phyloP scores from a whole-genome alignment of 2,888 invertebrate genomes.

The Scaptomyza caliginosa region DNA sequence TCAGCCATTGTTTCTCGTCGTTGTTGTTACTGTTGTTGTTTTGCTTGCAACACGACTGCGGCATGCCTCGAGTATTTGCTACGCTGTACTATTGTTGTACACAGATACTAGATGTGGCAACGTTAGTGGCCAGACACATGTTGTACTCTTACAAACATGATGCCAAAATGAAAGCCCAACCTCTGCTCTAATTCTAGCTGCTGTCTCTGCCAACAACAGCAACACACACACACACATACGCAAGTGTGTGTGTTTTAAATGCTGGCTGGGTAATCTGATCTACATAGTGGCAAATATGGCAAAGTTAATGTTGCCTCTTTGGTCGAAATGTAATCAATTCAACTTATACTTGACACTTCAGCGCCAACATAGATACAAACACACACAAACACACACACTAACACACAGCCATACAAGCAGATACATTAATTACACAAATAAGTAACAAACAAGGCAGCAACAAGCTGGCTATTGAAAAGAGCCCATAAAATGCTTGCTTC shows the following conservation, averaged over 20 bases:
- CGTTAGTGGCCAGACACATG: slow-evolving; percentile 22
- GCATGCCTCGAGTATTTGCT: slow-evolving; percentile 17
- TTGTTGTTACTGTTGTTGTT: too few relatives aligned
- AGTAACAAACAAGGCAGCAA: slow-evolving; percentile 40
- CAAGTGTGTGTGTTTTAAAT: slow-evolving; percentile 19
- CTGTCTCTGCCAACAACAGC: not conserved
- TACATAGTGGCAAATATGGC: slow-evolving; percentile 63
- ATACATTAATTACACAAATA: slow-evolving; percentile 58
- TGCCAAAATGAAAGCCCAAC: slow-evolving; percentile 4
- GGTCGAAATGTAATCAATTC: slow-evolving; percentile 66
- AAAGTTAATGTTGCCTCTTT: slow-evolving; percentile 54
- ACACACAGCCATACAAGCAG: too few relatives aligned
- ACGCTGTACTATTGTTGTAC: not conserved
- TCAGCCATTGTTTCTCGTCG: slow-evolving; percentile 56
- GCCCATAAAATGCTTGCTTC: slow-evolving; percentile 52
- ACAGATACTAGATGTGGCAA: slow-evolving; percentile 6
- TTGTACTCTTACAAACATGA: slow-evolving; percentile 15
- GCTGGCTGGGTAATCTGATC: slow-evolving; percentile 57
- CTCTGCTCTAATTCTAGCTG: too few relatives aligned
- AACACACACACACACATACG: not conserved
- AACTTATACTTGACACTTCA: slow-evolving; percentile 64
- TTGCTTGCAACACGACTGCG: too few relatives aligned
- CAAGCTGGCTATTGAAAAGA: slow-evolving; percentile 44
- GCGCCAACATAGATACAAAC: slow-evolving; percentile 45
- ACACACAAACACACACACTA: slow-evolving; percentile 7